These are phyloP conservation scores for Leiothrix lutea DNA, from an alignment of 2,113 vertebrate species.

Conservation along the genomic window DNA sequence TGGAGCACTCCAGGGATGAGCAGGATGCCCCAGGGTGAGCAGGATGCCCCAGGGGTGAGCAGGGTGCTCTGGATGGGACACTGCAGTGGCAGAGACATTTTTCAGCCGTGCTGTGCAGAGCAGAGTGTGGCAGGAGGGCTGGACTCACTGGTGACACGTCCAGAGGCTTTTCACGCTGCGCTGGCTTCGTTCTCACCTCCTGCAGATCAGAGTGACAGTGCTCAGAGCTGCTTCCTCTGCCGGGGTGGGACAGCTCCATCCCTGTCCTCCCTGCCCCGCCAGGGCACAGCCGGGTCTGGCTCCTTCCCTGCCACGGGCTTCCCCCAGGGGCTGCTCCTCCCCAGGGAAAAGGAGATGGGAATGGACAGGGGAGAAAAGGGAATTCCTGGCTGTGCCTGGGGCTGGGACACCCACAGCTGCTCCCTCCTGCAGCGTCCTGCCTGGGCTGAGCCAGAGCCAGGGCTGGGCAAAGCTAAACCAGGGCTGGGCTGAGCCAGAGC, in stretches of 20 bases:
- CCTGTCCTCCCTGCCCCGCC: neutral
- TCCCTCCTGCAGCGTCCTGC: neutral
- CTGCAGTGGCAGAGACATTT: neutral
- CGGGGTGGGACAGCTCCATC: too few species aligned
- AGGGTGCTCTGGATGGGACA: fast-evolving
- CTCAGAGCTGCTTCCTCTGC: neutral
- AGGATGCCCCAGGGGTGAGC: too few species aligned
- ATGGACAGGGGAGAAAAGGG: neutral
- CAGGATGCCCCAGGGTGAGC: too few species aligned
- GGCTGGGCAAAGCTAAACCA: neutral
- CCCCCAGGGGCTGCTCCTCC: neutral
- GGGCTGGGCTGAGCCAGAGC: too few species aligned
- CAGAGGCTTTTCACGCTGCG: neutral
- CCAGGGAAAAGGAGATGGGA: neutral
- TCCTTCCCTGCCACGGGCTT: fast-evolving
- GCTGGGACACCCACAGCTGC: neutral
- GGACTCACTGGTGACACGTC: neutral
- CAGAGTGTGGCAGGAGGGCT: neutral
- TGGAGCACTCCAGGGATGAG: too few species aligned
- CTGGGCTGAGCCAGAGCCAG: too few species aligned
- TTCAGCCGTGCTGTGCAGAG: neutral
- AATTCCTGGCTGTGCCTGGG: neutral
- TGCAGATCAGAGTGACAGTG: neutral
- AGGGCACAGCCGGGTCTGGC: neutral
- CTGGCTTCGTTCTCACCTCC: neutral